These are phyloP conservation scores for Rutilus rutilus DNA, from an alignment of 2,113 vertebrate genomes.

Conservation along the genomic window DNA sequence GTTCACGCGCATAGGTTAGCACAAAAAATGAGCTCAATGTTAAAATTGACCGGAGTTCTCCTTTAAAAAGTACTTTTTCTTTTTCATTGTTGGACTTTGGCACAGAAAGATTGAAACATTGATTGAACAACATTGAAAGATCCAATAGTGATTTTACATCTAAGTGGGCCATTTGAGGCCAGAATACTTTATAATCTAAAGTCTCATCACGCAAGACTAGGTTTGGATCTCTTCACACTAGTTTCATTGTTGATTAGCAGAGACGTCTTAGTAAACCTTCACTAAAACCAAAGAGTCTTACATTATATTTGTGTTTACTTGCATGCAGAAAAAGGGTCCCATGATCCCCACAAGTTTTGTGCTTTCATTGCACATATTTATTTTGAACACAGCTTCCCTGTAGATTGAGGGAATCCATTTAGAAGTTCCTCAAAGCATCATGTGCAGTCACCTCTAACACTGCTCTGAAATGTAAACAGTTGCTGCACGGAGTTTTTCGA, in stretches of 20 bases:
- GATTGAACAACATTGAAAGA: too few species aligned
- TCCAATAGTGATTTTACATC: neutral
- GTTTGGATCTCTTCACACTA: neutral
- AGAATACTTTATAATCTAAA: neutral
- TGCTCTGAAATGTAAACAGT: slow-evolving; percentile 41
- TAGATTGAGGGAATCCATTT: slow-evolving; percentile 34
- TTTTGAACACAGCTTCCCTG: neutral
- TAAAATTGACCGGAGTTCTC: too few species aligned
- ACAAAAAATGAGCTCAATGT: too few species aligned
- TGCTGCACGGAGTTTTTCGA: slow-evolving; percentile 9
- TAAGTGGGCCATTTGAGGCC: neutral
- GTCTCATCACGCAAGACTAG: neutral
- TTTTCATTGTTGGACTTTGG: neutral
- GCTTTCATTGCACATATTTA: slow-evolving; percentile 5
- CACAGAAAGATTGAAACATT: too few species aligned
- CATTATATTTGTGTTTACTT: slow-evolving; percentile 17
- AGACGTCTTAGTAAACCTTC: neutral
- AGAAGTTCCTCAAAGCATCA: slow-evolving; percentile 19
- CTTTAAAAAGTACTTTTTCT: neutral
- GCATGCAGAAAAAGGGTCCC: neutral
- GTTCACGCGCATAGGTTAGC: too few species aligned
- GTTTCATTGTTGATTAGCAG: neutral
- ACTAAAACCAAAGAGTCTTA: slow-evolving; percentile 2
- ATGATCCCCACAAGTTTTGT: neutral
- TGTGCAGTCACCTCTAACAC: neutral